Percentiles rank a stretch among this genome's conserved stretches.
phyloP scores from a whole-genome alignment of 1,140 invertebrate species.

The Pseudomyrmex concolor region DNA sequence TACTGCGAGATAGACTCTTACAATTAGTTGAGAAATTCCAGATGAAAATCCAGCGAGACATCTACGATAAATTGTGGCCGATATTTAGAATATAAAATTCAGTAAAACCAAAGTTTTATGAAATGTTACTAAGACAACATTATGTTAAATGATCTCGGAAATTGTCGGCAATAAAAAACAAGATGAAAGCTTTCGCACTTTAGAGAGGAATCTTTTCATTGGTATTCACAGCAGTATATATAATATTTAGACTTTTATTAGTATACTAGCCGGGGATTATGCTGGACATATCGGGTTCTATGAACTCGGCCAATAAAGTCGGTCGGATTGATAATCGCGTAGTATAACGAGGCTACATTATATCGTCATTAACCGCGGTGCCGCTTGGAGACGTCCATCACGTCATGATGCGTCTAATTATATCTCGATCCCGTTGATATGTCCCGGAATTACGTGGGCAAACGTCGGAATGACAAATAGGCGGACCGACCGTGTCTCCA shows the following conservation, averaged over 20 bases:
- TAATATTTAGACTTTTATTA: constrained; percentile 13
- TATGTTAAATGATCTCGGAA: neutral
- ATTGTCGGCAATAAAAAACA: constrained; percentile 20
- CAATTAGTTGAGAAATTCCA: no score
- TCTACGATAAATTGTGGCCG: no score
- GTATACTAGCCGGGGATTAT: constrained; percentile 9
- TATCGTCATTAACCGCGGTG: constrained; percentile 45
- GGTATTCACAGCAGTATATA: neutral
- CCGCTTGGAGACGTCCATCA: constrained; percentile 58
- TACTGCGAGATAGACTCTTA: no score
- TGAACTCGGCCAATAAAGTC: constrained; percentile 29
- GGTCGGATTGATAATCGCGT: constrained; percentile 20
- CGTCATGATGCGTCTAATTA: constrained; percentile 39
- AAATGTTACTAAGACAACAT: no score
- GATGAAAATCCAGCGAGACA: no score
- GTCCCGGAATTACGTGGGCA: constrained; percentile 63
- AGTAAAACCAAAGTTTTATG: no score
- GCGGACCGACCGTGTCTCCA: constrained; percentile 52
- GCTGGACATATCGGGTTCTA: neutral
- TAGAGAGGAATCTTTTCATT: neutral
- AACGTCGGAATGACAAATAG: constrained; percentile 72
- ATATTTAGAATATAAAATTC: neutral
- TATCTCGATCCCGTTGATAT: constrained; percentile 54
- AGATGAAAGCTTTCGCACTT: constrained; percentile 19
- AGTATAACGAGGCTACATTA: constrained; percentile 46